Evolutionary conservation across 2,113 vertebrate genomes (phyloP), one percentile per base, ranked within the genome.

Genomic region (Malurus cyaneus): DNA sequence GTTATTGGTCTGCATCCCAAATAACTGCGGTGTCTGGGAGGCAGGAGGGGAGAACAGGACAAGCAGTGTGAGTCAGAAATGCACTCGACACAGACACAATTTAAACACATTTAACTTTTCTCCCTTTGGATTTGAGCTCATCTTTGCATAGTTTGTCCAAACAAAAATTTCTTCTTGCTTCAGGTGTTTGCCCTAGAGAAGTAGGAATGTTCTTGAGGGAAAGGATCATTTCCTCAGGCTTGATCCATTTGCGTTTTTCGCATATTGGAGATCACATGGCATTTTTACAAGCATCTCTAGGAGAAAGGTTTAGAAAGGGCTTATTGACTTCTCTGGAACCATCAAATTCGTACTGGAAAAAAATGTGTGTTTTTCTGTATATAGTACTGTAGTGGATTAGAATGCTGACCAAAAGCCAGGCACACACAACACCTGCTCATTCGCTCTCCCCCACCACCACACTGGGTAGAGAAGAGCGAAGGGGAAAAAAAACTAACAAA

Each of bases 271-370:
- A 76, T 56, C 26, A 65, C 0, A 0, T 50, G 29, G 15, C 21
- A 41, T 87, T 94, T 93, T 80, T 65, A n/a, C 17, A 65, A 39
- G 20, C 6, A 65, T 14, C 20, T 80, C n/a, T 25, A 49, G 57
- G 18, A 69, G 78, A 47, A 89, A 61, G 5, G 13, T 61, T 82
- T 89, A 57, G 56, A 87, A 72, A 73, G 9, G 26, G 8, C 17
- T 85, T 65, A 60, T 53, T 94, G 61, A 67, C 53, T 88, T 71
- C 59, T 57, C 54, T 65, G 31, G 54, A 94, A 32, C 61, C 84
- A 34, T 56, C 26, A 85, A 76, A 93, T 76, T 56, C 13, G 28
- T 24, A 72, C 26, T 49, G 32, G 41, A 78, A 59, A 83, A 54
- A 29, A 9, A 21, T 11, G 6, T 39, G 23, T 21, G 18, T 9